These are phyloP conservation scores for Drosophila kurseongensis DNA, from an alignment of 1,140 invertebrate species.

Conservation along the genomic window DNA sequence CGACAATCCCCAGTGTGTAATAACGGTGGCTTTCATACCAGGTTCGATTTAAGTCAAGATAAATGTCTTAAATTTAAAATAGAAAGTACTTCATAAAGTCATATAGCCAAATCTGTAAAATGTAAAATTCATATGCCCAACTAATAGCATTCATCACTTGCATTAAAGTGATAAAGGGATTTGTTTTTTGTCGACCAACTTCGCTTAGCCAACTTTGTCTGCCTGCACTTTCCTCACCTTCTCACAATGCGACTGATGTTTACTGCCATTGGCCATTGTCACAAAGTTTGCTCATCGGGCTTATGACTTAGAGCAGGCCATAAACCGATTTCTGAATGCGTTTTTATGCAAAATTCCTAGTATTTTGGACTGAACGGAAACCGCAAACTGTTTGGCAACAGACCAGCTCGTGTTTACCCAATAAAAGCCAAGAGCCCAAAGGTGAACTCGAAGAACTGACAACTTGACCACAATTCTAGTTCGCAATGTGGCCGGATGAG, in stretches of 20 bases:
- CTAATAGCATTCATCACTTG: conserved; percentile 1
- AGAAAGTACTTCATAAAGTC: background rate
- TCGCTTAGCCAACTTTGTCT: conserved; percentile 43
- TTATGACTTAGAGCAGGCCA: conserved; percentile 54
- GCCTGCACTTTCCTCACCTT: conserved; percentile 34
- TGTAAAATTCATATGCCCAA: background rate
- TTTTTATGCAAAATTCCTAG: conserved; percentile 35
- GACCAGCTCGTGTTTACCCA: conserved; percentile 47
- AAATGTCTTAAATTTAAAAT: background rate
- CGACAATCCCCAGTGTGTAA: background rate
- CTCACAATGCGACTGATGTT: conserved; percentile 28
- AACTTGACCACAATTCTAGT: conserved; percentile 74
- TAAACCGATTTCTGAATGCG: conserved; percentile 65
- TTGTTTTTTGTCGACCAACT: conserved; percentile 13
- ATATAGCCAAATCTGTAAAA: background rate
- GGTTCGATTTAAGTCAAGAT: conserved; percentile 3
- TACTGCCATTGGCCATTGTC: conserved; percentile 42
- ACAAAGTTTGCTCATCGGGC: conserved; percentile 64
- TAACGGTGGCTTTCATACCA: background rate
- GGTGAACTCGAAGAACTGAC: conserved; percentile 42
- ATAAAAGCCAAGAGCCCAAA: conserved; percentile 33
- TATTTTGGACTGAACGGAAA: conserved; percentile 53
- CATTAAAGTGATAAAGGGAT: conserved; percentile 5
- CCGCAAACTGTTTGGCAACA: conserved; percentile 72
- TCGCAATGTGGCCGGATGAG: conserved; percentile 57